These are phyloP conservation scores for Magallana ariakensis DNA, from an alignment of 1,140 invertebrate genomes.

Conservation along the genomic window DNA sequence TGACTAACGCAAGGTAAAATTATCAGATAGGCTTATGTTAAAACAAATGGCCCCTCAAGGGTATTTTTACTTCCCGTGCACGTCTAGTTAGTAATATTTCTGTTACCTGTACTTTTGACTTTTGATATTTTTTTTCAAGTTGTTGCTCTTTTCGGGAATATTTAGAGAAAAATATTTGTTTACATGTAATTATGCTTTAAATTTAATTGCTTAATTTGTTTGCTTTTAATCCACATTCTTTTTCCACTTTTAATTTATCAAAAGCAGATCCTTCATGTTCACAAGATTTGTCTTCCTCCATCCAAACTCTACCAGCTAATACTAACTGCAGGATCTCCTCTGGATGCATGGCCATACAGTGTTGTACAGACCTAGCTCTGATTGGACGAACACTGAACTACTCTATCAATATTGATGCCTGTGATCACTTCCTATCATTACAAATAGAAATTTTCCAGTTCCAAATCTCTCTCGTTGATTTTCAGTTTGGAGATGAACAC, in stretches of 20 bases:
- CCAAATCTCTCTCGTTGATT: constrained; percentile 49
- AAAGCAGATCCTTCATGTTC: background rate
- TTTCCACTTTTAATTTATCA: background rate
- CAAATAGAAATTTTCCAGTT: constrained; percentile 51
- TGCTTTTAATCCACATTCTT: no score
- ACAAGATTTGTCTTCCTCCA: constrained; percentile 16
- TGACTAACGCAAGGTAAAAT: no score
- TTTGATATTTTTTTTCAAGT: no score
- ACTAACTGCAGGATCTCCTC: constrained; percentile 46
- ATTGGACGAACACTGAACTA: constrained; percentile 40
- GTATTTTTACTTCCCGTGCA: no score
- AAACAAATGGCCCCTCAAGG: no score
- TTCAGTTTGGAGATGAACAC: constrained; percentile 29
- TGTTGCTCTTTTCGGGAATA: no score
- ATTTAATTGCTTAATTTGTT: no score
- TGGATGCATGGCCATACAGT: constrained; percentile 54
- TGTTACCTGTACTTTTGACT: no score
- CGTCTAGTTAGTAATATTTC: no score
- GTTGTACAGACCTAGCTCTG: constrained; percentile 52
- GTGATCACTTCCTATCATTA: constrained; percentile 46
- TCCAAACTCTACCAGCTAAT: constrained; percentile 25
- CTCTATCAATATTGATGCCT: constrained; percentile 34
- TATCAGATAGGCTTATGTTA: no score
- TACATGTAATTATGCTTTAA: no score
- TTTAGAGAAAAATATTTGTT: no score